Base-by-base conservation (phyloP, 2,888 invertebrate genomes). In the Agonopterix arenella region DNA sequence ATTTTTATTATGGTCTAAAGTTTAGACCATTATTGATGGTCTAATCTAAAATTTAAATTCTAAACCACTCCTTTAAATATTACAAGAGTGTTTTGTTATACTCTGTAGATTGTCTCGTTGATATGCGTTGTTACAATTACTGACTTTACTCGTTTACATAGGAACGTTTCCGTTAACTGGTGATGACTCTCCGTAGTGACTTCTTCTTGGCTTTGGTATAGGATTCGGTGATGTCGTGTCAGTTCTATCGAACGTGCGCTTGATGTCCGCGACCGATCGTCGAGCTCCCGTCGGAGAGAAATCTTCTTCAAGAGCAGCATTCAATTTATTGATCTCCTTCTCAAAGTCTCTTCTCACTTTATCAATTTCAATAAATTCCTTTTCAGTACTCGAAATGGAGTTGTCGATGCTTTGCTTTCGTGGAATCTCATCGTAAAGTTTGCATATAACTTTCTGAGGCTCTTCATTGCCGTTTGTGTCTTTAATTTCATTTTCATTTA, bases 201-300 rank as follows among this genome's bases (percentile, higher is more conserved):
- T 90, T 64, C 91, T 80, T 62, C 90, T 84, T 2, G 91, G 91
- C 69, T 91, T 91, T 65, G 91, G 90, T 71, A 91, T 86, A 2
- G 91, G 91, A 74, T 91, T 90, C 50, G 90, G 90, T 46, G 85
- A 83, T n/a, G 80, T 78, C 44, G 66, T 71, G 46, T 89, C 89
- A 36, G 75, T 85, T 54, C 84, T 88, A 46, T 91, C 90, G 62
- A 91, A 91, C 58, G 88, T 86, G 52, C 82, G 76, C 59, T 89
- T 90, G 48, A 91, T 90, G 52, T 89, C 88, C 8, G 84, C 80
- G 11, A 89, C 84, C 1, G 84, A 84, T 41, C 81, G 62, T 43
- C 83, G 68, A 44, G 70, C 63, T 10, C 73, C 80, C 16, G 72
- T 65, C 28, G 72, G 56, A 38, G 69, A 66, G 42, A 81, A 66